A percentile compares a stretch with the other conserved stretches of the same genome.
Evolutionary conservation across 2,797 vertebrate genomes (phyloP).

Genomic region (Margarornis squamiger): DNA sequence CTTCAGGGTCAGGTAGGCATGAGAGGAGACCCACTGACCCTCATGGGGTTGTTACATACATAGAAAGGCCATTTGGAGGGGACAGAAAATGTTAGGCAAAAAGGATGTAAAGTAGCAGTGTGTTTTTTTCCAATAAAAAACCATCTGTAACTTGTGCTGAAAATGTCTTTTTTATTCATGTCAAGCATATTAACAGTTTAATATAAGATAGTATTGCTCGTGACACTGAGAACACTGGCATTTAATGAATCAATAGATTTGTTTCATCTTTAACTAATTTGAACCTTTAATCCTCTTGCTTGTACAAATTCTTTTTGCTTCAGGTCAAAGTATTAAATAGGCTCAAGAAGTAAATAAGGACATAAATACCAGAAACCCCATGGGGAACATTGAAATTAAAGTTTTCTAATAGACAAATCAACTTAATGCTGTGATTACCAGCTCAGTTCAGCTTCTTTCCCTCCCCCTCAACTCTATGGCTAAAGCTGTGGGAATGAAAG

Average conservation of each 20-base stretch:
- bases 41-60: neutral
- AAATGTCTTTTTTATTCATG: neutral
- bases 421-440: neutral
- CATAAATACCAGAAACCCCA: slow-evolving; percentile 17
- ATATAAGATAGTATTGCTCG: neutral
- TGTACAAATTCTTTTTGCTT: slow-evolving; percentile 24
- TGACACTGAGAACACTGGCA: neutral
- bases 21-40: neutral
- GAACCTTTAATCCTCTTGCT: slow-evolving; percentile 30
- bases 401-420: slow-evolving; percentile 50
- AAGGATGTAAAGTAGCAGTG: neutral
- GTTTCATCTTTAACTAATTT: slow-evolving; percentile 44
- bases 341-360: slow-evolving; percentile 51
- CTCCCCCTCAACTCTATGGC: neutral
- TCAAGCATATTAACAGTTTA: neutral
- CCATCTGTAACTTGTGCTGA: neutral
- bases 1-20: neutral
- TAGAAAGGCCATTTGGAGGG: neutral
- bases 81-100: neutral
- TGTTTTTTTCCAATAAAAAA: neutral
- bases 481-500: neutral
- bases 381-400: slow-evolving; percentile 41
- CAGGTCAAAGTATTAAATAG: slow-evolving; percentile 54
- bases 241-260: neutral
- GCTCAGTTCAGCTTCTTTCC: neutral